Conservation (phyloP, 2,888 invertebrate species). For the Salticus scenicus region DNA sequence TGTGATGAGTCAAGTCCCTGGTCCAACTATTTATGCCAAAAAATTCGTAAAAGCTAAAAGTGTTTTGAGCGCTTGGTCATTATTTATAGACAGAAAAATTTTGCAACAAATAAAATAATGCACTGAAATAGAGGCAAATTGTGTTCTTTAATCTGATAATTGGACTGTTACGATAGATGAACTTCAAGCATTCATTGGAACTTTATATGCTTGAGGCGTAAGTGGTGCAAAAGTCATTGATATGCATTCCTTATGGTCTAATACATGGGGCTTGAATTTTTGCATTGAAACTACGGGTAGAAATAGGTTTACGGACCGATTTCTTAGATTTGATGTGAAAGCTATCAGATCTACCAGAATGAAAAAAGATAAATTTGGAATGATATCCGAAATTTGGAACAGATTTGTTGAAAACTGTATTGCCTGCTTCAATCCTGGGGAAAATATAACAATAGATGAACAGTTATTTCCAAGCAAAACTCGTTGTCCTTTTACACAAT, state of each 20-base stretch:
- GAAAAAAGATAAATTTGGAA: too few relatives aligned
- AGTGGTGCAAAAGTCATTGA: not conserved
- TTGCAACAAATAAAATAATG: slow-evolving; percentile 5
- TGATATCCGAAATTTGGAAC: too few relatives aligned
- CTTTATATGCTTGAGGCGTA: not conserved
- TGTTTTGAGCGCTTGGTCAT: not conserved
- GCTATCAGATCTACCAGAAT: too few relatives aligned
- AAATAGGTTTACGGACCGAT: not conserved
- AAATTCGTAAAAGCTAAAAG: not conserved
- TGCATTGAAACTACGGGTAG: not conserved
- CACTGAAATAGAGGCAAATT: not conserved
- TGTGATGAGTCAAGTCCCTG: not conserved
- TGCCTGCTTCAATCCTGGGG: too few relatives aligned
- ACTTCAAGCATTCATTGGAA: not conserved
- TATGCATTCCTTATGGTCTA: slow-evolving; percentile 4
- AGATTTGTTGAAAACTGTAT: too few relatives aligned
- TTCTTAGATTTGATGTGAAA: too few relatives aligned
- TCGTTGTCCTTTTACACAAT: too few relatives aligned
- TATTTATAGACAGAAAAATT: not conserved
- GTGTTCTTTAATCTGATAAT: not conserved
- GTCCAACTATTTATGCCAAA: not conserved
- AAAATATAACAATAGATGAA: too few relatives aligned
- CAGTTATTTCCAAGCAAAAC: too few relatives aligned
- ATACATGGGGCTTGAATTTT: not conserved
- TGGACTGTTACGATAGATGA: not conserved